Evolutionary conservation across 2,888 invertebrate species (phyloP), one percentile per base, ranked within the genome.

Genomic region (Rugalucina vietnamica): DNA sequence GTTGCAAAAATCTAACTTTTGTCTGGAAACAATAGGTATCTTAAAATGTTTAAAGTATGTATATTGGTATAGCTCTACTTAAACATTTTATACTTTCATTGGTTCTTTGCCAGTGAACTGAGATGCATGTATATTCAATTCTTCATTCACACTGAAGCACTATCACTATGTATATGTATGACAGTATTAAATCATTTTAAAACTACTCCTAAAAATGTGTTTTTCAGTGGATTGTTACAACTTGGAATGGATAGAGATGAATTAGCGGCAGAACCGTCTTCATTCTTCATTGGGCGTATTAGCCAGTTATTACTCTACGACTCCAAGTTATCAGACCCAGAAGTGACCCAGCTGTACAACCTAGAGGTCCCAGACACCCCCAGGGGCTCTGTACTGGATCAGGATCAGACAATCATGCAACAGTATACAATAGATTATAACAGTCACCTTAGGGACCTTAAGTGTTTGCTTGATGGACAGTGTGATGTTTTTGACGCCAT

Each of bases 251-350:
- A 57, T 10, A 88, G 79, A 49, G 60, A 82, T 39, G 69, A 79
- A 50, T 73, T 79, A 0, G 8, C 8, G 24, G 12, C 1, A 29
- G 65, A 34, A 3, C 34, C 65, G 21, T 12, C 65, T 34, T 76
- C 70, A 29, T 81, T 85, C 29, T 87, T 91, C 78, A 74, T 79
- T 32, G 92, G 92, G 18, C 87, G 90, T 24, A 81, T 92, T 3
- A 90, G 90, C 32, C 85, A 86, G 24, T 65, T 91, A 2, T 83
- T 83, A 24, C 37, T 91, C 3, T 84, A 81, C 71, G 81, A 84
- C 29, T 69, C 76, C 0, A 80, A 87, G 36, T 79, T 92, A 10
- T 73, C 54, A 21, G 79, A 82, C 5, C 29, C 80, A 1, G 74
- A 88, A 4, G 85, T 89, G 14, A 60, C 10, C 0, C 27, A 57